A percentile compares a stretch with the other conserved stretches of the same genome.
phyloP scores from a whole-genome alignment of 1,140 invertebrate genomes.

The Pentalonia nigronervosa region DNA sequence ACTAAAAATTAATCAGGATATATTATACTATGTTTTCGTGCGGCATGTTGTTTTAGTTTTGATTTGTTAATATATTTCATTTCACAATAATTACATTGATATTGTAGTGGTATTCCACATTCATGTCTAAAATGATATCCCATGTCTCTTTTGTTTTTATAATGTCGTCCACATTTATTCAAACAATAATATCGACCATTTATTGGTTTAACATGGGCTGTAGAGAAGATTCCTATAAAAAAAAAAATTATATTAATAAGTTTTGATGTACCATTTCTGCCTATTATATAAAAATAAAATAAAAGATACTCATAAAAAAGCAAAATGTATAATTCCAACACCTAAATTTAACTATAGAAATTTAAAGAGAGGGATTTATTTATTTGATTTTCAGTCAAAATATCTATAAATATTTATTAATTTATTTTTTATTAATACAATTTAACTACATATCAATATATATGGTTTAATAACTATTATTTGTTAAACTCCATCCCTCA shows the following conservation, averaged over 20 bases:
- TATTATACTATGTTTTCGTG: not conserved
- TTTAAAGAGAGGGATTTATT: not conserved
- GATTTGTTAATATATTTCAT: slow-evolving; percentile 60
- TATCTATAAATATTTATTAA: no score
- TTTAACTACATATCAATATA: no score
- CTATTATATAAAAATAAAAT: not conserved
- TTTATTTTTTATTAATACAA: no score
- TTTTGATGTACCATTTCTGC: not conserved
- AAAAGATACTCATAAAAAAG: not conserved
- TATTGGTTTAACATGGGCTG: not conserved
- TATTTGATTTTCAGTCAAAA: no score
- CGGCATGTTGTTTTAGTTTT: slow-evolving; percentile 58
- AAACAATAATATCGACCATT: slow-evolving; percentile 56
- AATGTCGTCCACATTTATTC: slow-evolving; percentile 59
- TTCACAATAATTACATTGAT: slow-evolving; percentile 61
- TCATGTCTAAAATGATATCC: slow-evolving; percentile 64
- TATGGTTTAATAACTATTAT: not conserved
- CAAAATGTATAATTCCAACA: not conserved
- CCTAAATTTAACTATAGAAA: not conserved
- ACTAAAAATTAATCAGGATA: not conserved
- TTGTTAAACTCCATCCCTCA: not conserved
- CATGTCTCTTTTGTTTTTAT: slow-evolving; percentile 60
- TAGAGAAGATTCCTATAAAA: not conserved
- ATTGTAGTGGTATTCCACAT: slow-evolving; percentile 60
- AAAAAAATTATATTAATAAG: not conserved